Conservation (phyloP, 2,797 vertebrate genomes). For the Rhabdomys pumilio region DNA sequence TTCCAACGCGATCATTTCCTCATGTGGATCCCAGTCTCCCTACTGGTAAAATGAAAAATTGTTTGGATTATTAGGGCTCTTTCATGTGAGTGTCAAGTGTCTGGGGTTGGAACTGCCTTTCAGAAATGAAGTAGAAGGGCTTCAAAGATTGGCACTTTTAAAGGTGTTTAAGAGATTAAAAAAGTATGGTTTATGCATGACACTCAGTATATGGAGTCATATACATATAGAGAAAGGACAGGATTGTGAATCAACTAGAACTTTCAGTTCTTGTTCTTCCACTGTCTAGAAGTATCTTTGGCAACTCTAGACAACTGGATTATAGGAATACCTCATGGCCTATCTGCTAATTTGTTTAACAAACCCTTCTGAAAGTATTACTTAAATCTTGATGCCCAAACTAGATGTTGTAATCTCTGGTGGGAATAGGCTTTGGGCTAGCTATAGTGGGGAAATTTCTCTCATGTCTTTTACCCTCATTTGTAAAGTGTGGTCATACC, state of each 20-base stretch:
- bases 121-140: neutral
- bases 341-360: neutral
- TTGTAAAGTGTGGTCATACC: neutral
- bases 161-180: neutral
- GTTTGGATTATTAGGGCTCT: neutral
- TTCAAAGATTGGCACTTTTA: neutral
- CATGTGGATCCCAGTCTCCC: neutral
- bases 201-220: neutral
- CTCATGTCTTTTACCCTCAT: neutral
- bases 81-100: neutral
- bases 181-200: neutral
- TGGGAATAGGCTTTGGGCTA: neutral
- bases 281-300: slow-evolving; percentile 27
- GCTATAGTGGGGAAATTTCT: neutral
- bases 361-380: slow-evolving; percentile 11
- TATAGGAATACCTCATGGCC: slow-evolving; percentile 24
- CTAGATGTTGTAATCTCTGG: neutral
- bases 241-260: neutral
- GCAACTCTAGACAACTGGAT: neutral
- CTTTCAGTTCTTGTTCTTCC: neutral
- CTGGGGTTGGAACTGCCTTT: neutral
- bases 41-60: neutral
- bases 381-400: neutral
- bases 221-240: neutral
- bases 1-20: neutral